A percentile compares a stretch with the other conserved stretches of the same genome.
Conservation (phyloP, 1,140 invertebrate genomes). For the Glossosoma conforme region DNA sequence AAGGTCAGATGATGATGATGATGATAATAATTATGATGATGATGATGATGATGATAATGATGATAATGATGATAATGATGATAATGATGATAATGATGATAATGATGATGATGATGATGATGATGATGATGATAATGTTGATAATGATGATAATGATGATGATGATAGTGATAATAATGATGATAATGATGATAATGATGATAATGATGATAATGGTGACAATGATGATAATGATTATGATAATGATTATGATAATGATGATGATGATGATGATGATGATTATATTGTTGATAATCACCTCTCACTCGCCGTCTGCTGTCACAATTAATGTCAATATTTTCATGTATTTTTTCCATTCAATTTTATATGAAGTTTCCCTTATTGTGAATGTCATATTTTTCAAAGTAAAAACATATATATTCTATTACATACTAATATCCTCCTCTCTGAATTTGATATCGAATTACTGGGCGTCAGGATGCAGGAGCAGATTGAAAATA, state of each 20-base stretch:
- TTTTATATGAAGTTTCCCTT: no score
- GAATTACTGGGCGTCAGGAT: no score
- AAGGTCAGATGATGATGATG: slow-evolving; percentile 57
- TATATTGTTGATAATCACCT: slow-evolving; percentile 1
- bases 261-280: slow-evolving; percentile 6
- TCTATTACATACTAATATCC: no score
- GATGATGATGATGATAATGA: slow-evolving; percentile 7
- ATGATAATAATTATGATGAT: slow-evolving; percentile 15
- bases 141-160: slow-evolving; percentile 35
- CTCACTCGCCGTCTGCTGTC: no score
- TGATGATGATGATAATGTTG: slow-evolving; percentile 32
- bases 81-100: slow-evolving; percentile 33
- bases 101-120: slow-evolving; percentile 28
- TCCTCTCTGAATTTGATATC: no score
- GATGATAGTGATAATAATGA: slow-evolving; percentile 35
- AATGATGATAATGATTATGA: slow-evolving; percentile 1
- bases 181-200: slow-evolving; percentile 39
- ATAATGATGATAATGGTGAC: slow-evolving; percentile 35
- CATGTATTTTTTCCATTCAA: no score
- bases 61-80: slow-evolving; percentile 22
- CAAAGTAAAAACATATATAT: no score
- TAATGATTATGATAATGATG: slow-evolving; percentile 1
- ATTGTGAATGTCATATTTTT: no score
- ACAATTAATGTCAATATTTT: no score
- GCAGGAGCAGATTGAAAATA: no score